phyloP scores from a whole-genome alignment of 2,797 vertebrate species.

The Moxostoma hubbsi region DNA sequence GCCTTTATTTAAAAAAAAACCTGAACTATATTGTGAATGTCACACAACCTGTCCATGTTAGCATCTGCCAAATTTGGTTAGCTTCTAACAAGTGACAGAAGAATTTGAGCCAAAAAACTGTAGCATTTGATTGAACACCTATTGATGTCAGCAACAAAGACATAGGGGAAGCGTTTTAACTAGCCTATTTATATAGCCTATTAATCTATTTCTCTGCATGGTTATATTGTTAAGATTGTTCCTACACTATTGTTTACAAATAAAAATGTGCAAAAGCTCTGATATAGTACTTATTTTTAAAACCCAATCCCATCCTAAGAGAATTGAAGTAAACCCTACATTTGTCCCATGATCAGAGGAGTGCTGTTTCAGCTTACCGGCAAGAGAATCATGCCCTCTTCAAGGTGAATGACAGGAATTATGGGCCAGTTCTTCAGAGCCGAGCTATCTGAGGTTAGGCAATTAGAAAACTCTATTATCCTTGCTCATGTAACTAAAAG shows the following conservation, averaged over 20 bases:
- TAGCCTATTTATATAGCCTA: too few relatives aligned
- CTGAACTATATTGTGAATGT: too few relatives aligned
- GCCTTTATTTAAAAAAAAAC: too few relatives aligned
- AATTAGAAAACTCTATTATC: constrained; percentile 61
- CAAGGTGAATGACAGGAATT: constrained; percentile 56
- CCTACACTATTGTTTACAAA: not conserved
- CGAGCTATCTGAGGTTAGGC: constrained; percentile 57
- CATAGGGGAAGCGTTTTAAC: too few relatives aligned
- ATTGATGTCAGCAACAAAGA: too few relatives aligned
- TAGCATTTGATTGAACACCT: too few relatives aligned
- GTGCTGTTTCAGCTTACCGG: constrained; percentile 20
- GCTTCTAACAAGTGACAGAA: too few relatives aligned
- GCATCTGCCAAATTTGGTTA: too few relatives aligned
- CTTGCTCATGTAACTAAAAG: constrained; percentile 44
- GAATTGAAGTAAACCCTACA: constrained; percentile 12
- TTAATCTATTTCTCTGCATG: too few relatives aligned
- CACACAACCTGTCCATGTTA: too few relatives aligned
- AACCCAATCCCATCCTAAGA: not conserved
- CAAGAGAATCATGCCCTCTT: constrained; percentile 36
- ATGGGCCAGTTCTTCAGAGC: constrained; percentile 48
- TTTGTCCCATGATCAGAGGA: constrained; percentile 13
- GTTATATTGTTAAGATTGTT: too few relatives aligned
- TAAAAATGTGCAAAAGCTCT: constrained; percentile 5
- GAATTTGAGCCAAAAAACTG: too few relatives aligned
- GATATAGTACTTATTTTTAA: not conserved